phyloP scores from a whole-genome alignment of 2,888 invertebrate genomes.

The Drosophila testacea region DNA sequence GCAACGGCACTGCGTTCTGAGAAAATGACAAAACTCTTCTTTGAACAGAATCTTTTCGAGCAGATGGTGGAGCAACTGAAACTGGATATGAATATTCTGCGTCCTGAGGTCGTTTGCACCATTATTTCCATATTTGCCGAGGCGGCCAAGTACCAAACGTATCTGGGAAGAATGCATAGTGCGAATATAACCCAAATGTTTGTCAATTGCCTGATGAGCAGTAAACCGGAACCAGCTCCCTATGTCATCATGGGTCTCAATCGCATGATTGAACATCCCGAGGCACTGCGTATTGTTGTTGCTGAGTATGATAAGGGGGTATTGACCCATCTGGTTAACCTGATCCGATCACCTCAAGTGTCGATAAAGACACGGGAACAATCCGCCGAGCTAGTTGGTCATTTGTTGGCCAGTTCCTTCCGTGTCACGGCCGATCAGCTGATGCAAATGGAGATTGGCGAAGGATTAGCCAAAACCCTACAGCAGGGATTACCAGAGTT shows the following conservation, averaged over 20 bases:
- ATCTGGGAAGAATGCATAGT: slow-evolving; percentile 61
- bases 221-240: slow-evolving; percentile 51
- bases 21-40: slow-evolving; percentile 75
- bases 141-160: slow-evolving; percentile 67
- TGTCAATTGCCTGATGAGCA: slow-evolving; percentile 64
- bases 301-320: slow-evolving; percentile 53
- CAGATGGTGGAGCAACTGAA: slow-evolving; percentile 61
- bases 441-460: slow-evolving; percentile 44
- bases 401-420: slow-evolving; percentile 63
- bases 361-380: slow-evolving; percentile 73
- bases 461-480: slow-evolving; percentile 54
- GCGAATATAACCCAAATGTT: slow-evolving; percentile 66
- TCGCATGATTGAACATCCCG: slow-evolving; percentile 66
- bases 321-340: slow-evolving; percentile 50
- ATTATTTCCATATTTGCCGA: slow-evolving; percentile 75
- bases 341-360: slow-evolving; percentile 43
- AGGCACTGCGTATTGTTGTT: slow-evolving; percentile 63
- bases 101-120: slow-evolving; percentile 54
- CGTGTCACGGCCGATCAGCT: slow-evolving; percentile 57
- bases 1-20: slow-evolving; percentile 75
- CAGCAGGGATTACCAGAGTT: slow-evolving; percentile 56
- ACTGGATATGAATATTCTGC: slow-evolving; percentile 27
- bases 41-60: slow-evolving; percentile 80
- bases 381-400: slow-evolving; percentile 64
- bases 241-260: slow-evolving; percentile 71